Evolutionary conservation across 2,888 invertebrate genomes (phyloP).

Genomic region (Netelia fuscicornis): DNA sequence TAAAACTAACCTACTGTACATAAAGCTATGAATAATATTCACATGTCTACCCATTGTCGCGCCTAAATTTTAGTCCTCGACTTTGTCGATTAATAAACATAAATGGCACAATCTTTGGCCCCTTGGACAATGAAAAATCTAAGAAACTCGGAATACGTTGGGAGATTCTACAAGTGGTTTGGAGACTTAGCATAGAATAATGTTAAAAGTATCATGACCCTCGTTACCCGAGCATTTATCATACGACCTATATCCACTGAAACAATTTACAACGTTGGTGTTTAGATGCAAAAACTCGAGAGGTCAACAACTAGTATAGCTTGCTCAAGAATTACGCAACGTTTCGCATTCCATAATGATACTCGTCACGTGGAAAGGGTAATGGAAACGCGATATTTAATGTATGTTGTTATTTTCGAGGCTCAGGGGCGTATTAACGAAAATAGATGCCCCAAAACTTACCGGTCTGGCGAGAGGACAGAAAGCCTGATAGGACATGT

Average conservation of each 20-base stretch:
- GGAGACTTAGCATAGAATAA: too few relatives aligned
- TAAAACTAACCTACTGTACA: background rate
- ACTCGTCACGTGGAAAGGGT: slow-evolving; percentile 28
- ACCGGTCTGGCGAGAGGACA: slow-evolving; percentile 88
- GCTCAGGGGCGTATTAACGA: background rate
- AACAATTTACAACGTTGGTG: background rate
- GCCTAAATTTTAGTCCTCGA: too few relatives aligned
- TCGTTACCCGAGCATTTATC: too few relatives aligned
- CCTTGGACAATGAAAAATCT: too few relatives aligned
- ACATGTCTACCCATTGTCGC: too few relatives aligned
- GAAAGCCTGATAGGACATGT: slow-evolving; percentile 92
- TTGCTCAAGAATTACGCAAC: slow-evolving; percentile 59
- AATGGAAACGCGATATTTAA: background rate
- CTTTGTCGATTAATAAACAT: too few relatives aligned
- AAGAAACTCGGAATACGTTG: too few relatives aligned
- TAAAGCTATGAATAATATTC: too few relatives aligned
- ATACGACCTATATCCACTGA: background rate
- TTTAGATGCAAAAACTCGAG: background rate
- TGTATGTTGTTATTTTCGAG: background rate
- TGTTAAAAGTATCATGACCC: too few relatives aligned
- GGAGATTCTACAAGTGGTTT: too few relatives aligned
- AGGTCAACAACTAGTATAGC: slow-evolving; percentile 56
- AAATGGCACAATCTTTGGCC: too few relatives aligned
- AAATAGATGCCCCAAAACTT: slow-evolving; percentile 66
- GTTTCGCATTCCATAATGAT: slow-evolving; percentile 38